phyloP scores from a whole-genome alignment of 1,140 invertebrate genomes.

The Neodiprion fabricii region DNA sequence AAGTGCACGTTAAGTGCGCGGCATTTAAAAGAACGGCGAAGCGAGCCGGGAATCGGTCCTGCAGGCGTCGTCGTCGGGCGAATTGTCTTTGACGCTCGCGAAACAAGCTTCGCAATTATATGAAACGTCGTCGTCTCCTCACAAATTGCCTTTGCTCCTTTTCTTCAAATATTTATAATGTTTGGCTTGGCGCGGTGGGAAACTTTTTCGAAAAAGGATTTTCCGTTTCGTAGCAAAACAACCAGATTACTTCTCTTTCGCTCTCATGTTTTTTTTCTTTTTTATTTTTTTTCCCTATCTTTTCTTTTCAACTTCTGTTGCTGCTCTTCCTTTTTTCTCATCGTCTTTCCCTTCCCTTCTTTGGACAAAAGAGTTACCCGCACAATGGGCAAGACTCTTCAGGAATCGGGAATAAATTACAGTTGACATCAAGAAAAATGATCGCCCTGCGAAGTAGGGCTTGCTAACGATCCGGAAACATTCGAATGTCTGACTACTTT shows the following conservation, averaged over 20 bases:
- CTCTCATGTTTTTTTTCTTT: slow-evolving; percentile 9
- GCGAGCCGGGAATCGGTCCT: slow-evolving; percentile 20
- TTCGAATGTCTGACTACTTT: slow-evolving; percentile 7
- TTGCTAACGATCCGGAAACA: slow-evolving; percentile 14
- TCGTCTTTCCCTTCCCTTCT: neutral
- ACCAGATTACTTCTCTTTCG: neutral
- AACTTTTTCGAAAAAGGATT: neutral
- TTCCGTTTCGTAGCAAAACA: neutral
- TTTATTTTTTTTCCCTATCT: slow-evolving; percentile 9
- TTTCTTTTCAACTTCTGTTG: neutral
- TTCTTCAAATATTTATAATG: neutral
- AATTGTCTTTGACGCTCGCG: slow-evolving; percentile 19
- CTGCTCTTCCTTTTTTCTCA: neutral
- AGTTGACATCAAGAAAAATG: slow-evolving; percentile 46
- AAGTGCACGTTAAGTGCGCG: slow-evolving; percentile 17
- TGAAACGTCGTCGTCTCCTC: neutral
- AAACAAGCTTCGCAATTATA: slow-evolving; percentile 14
- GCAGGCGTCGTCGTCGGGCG: slow-evolving; percentile 19
- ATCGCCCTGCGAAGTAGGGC: slow-evolving; percentile 21
- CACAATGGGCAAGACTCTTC: slow-evolving; percentile 53
- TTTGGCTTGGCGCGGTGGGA: neutral
- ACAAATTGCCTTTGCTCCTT: slow-evolving; percentile 9
- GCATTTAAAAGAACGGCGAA: slow-evolving; percentile 21
- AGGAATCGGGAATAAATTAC: slow-evolving; percentile 58
- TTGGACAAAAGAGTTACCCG: slow-evolving; percentile 34